Percentiles rank a stretch among this genome's conserved stretches.
Evolutionary conservation across 1,140 invertebrate species (phyloP).

Genomic region (Aphaenogaster ashmeadi): DNA sequence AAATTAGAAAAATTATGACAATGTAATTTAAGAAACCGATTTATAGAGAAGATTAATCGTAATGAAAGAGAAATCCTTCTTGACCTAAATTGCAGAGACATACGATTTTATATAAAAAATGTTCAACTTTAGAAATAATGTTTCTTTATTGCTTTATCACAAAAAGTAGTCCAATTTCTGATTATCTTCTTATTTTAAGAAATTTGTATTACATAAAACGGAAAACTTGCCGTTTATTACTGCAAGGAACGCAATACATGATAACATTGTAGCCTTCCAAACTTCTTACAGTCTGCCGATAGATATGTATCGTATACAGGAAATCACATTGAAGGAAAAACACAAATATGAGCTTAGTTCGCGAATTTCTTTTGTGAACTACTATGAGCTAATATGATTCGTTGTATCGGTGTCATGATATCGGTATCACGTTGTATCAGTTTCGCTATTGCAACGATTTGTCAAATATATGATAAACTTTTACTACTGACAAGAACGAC

Average conservation of each 20-base stretch:
- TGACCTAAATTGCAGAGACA: neutral
- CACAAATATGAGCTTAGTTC: neutral
- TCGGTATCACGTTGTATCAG: neutral
- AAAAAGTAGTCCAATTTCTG: neutral
- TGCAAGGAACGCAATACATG: neutral
- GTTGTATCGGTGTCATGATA: neutral
- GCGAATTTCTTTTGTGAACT: neutral
- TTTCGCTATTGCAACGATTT: neutral
- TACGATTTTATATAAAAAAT: neutral
- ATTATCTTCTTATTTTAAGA: neutral
- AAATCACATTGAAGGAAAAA: conserved; percentile 10
- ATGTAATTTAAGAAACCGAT: neutral
- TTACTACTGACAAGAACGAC: conserved; percentile 26
- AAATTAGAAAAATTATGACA: neutral
- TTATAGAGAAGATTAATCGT: neutral
- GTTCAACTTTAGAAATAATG: neutral
- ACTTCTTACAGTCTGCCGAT: neutral
- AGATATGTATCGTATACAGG: neutral
- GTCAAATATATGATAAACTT: conserved; percentile 31
- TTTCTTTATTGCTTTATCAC: neutral
- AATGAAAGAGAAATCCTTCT: neutral
- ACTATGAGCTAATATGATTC: neutral
- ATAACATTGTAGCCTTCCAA: neutral
- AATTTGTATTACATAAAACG: neutral
- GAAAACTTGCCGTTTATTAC: neutral